phyloP scores from a whole-genome alignment of 1,140 invertebrate genomes.

The Drosophila kepulauana region DNA sequence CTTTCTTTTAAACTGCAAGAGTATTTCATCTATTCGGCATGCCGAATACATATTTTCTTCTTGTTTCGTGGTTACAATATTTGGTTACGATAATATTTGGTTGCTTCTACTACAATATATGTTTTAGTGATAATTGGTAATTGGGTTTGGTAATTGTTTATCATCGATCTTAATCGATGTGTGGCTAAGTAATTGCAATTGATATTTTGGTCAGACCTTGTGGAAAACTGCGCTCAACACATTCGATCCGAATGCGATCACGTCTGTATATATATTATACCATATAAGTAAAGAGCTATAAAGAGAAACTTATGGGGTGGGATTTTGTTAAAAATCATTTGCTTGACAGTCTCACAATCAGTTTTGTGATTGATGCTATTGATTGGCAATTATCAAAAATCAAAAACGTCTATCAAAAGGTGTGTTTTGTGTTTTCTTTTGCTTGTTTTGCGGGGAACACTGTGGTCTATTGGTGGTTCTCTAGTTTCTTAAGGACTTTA shows the following conservation, averaged over 20 bases:
- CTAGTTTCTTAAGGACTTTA: conserved; percentile 11
- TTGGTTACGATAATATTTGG: conserved; percentile 34
- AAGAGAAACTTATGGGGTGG: conserved; percentile 7
- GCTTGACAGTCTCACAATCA: conserved; percentile 42
- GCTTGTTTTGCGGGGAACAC: conserved; percentile 59
- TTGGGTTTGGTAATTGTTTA: conserved; percentile 1
- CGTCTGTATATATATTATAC: neutral
- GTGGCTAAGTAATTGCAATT: conserved; percentile 26
- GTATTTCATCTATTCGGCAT: neutral
- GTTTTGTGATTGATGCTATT: conserved; percentile 14
- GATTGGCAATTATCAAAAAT: conserved; percentile 26
- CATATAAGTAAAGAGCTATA: conserved; percentile 22
- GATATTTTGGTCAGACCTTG: conserved; percentile 47
- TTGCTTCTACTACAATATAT: conserved; percentile 21
- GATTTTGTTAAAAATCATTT: conserved; percentile 10
- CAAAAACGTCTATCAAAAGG: conserved; percentile 48
- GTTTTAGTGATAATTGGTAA: neutral
- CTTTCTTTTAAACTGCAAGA: neutral
- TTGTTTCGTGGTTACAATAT: conserved; percentile 8
- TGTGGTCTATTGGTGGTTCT: conserved; percentile 57
- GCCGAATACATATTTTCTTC: neutral
- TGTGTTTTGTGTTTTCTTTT: conserved; percentile 25
- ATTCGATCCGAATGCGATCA: conserved; percentile 4
- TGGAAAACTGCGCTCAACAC: conserved; percentile 39
- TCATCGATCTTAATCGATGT: conserved; percentile 17